phyloP scores from a whole-genome alignment of 2,888 invertebrate genomes.

The Synergus laeviventris region DNA sequence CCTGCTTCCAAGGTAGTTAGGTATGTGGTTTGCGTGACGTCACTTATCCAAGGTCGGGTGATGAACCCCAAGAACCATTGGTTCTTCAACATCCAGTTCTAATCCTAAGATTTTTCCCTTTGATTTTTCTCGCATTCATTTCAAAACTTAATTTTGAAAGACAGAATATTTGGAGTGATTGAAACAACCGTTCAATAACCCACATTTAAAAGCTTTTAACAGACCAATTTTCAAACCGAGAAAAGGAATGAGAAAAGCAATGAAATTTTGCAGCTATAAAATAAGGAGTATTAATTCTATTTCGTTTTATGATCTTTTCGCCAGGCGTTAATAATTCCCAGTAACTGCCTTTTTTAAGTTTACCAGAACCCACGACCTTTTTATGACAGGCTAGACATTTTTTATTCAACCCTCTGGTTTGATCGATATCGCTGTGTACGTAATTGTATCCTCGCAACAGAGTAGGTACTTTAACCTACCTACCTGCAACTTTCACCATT shows the following conservation, averaged over 20 bases:
- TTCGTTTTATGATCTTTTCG: background rate
- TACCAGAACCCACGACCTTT: background rate
- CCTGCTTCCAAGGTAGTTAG: constrained; percentile 64
- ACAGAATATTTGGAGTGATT: too few species aligned
- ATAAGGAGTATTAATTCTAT: background rate
- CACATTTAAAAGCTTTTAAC: too few species aligned
- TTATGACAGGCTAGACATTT: background rate
- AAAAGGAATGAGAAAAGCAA: background rate
- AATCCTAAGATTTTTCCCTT: constrained; percentile 13
- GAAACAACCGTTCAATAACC: too few species aligned
- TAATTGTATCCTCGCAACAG: constrained; percentile 38
- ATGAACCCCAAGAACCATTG: constrained; percentile 62
- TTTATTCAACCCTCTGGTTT: constrained; percentile 28
- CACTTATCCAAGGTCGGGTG: constrained; percentile 72
- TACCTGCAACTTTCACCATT: background rate
- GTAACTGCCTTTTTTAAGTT: background rate
- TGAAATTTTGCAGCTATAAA: background rate
- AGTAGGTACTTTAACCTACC: too few species aligned
- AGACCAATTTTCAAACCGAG: too few species aligned
- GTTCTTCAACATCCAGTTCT: constrained; percentile 35
- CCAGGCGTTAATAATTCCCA: background rate
- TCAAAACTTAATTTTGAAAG: too few species aligned
- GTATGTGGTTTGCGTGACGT: constrained; percentile 69
- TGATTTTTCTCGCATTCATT: background rate
- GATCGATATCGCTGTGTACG: constrained; percentile 23